These are phyloP conservation scores for Rugalucina vietnamica DNA, from an alignment of 2,888 invertebrate species.

Conservation along the genomic window DNA sequence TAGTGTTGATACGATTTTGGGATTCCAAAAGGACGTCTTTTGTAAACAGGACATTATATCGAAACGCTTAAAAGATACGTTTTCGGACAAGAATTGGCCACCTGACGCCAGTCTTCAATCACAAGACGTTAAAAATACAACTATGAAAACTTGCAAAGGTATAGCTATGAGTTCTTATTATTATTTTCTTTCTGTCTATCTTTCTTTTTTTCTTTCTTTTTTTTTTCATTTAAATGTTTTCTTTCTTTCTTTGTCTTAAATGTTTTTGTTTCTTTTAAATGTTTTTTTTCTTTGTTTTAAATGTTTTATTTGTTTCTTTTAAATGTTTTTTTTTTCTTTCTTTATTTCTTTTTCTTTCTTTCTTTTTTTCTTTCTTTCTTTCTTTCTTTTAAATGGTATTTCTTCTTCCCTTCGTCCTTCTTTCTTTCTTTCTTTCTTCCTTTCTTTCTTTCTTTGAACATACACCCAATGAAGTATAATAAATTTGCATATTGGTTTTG, in stretches of 20 bases:
- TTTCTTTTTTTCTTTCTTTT: background rate
- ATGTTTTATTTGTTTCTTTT: no score
- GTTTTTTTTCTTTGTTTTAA: no score
- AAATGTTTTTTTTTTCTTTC: no score
- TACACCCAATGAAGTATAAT: no score
- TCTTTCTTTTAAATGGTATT: no score
- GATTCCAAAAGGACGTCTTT: conserved; percentile 52
- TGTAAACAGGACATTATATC: conserved; percentile 24
- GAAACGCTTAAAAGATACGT: background rate
- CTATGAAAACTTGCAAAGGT: background rate
- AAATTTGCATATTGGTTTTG: no score
- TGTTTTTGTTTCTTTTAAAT: background rate
- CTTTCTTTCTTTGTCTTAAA: background rate
- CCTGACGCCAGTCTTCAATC: background rate
- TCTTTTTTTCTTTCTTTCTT: no score
- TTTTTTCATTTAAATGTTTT: background rate
- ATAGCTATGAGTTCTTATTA: background rate
- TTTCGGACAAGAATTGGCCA: background rate
- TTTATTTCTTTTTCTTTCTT: no score
- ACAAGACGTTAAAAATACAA: background rate
- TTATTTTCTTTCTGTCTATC: background rate
- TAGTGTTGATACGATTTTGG: conserved; percentile 75
- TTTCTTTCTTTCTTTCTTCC: no score
- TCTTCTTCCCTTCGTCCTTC: no score
- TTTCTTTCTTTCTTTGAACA: no score